Evolutionary conservation across 1,140 invertebrate species (phyloP), one percentile per base, ranked within the genome.

Genomic region (Lepeophtheirus salmonis): DNA sequence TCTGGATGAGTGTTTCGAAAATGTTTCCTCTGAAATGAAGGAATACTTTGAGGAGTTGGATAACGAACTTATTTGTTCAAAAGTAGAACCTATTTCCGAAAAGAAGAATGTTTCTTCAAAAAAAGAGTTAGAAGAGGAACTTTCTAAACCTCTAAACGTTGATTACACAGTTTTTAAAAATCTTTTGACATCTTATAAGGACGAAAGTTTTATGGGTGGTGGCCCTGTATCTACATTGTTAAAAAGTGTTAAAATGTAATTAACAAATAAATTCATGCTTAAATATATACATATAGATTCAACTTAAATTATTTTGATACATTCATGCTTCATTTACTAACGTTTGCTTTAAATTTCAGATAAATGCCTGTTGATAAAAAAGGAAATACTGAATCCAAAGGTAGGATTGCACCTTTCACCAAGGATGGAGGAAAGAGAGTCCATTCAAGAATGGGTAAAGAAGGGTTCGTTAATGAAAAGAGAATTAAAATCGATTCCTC

Each of bases 31-130:
- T 41, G 30, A 41, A n/a, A 60, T 60, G 18, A 60, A 18, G 18
- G 57, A 49, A 14, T 60, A 60, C 24, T 41, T 60, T 16, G n/a
- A 52, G 12, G 30, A 4, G 18, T 21, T 60, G 3, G 57, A 60
- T 20, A 26, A 16, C 17, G 41, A 60, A 30, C n/a, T 60, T 12
- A 3, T 3, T 2, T 14, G 17, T 1, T 20, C 52, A 2, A 54
- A 54, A 4, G 52, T 54, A 2, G 30, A 41, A n/a, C 30, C 30
- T n/a, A n/a, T 41, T 41, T n/a, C 6, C n/a, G 30, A 41, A 41
- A 41, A n/a, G 30, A 41, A 41, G n/a, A 41, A 41, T n/a, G 30
- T 41, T 6, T 41, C 30, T n/a, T 41, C 30, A n/a, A 54, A 54
- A 23, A 16, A 52, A 52, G 50, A 52, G 20, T 16, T 22, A 6